Percentiles rank a stretch among this genome's conserved stretches.
Conservation (phyloP, 1,140 invertebrate genomes). For the Scylla paramamosain region DNA sequence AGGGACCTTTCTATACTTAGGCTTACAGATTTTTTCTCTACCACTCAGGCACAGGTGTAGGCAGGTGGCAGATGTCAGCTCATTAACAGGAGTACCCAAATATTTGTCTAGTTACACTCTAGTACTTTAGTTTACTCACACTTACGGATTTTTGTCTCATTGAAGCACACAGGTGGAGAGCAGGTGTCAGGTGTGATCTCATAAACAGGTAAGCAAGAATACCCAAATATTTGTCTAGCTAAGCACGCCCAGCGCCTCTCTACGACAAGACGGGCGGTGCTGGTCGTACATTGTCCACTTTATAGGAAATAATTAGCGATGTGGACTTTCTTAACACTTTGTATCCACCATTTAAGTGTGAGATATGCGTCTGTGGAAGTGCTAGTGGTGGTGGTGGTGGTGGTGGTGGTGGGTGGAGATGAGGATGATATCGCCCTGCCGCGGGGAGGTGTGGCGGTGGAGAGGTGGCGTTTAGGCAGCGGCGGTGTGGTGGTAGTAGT, state of each 20-base stretch:
- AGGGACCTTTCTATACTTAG: too few species aligned
- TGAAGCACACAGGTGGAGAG: too few species aligned
- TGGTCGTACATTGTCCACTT: neutral
- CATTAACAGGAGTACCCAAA: too few species aligned
- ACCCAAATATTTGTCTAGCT: slow-evolving; percentile 18
- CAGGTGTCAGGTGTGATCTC: neutral
- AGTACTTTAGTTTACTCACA: too few species aligned
- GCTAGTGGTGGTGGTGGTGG: too few species aligned
- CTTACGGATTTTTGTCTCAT: too few species aligned
- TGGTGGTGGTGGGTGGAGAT: too few species aligned
- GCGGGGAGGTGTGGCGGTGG: neutral
- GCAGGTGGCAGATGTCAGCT: too few species aligned
- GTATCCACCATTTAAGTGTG: neutral
- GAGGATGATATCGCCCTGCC: neutral
- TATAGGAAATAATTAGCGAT: slow-evolving; percentile 31
- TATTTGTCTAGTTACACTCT: too few species aligned
- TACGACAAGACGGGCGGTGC: neutral
- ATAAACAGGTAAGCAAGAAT: neutral
- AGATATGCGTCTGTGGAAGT: neutral
- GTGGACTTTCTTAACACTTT: neutral
- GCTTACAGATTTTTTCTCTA: too few species aligned
- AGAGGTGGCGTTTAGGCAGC: neutral
- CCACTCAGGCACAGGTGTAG: too few species aligned
- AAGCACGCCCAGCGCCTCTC: neutral
- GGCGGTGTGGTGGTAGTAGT: neutral